Conservation (phyloP, 2,888 invertebrate genomes). For the Cheilosia urbana region DNA sequence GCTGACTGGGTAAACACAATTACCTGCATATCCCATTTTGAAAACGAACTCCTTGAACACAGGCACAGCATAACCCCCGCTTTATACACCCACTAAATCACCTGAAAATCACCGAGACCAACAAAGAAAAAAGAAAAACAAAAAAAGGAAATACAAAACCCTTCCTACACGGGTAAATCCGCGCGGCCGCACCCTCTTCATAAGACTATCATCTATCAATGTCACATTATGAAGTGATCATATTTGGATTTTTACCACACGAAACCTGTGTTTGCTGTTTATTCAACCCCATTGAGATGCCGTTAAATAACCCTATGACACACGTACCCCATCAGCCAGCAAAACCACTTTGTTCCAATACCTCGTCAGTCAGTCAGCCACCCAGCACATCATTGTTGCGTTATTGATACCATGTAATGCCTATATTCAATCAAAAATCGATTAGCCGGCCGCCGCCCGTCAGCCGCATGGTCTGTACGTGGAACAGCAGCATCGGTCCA, state of each 20-base stretch:
- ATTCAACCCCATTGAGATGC: constrained; percentile 72
- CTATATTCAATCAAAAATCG: constrained; percentile 84
- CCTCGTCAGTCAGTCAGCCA: constrained; percentile 54
- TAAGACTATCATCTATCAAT: constrained; percentile 82
- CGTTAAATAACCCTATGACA: constrained; percentile 75
- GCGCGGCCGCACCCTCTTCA: constrained; percentile 22
- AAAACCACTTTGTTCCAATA: constrained; percentile 56
- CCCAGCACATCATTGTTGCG: constrained; percentile 71
- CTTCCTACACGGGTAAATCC: constrained; percentile 33
- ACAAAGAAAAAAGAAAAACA: constrained; percentile 15
- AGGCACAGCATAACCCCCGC: not conserved
- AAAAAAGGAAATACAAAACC: constrained; percentile 8
- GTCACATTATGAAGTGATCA: constrained; percentile 84
- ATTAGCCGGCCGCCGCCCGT: constrained; percentile 79
- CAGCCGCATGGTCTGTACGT: constrained; percentile 26
- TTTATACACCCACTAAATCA: constrained; percentile 57
- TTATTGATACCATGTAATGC: constrained; percentile 75
- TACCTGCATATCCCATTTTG: not conserved
- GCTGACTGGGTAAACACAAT: not conserved
- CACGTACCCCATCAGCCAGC: constrained; percentile 44
- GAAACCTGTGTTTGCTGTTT: constrained; percentile 75
- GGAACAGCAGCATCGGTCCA: constrained; percentile 28
- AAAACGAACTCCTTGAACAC: not conserved
- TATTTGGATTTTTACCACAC: constrained; percentile 83
- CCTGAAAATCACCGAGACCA: constrained; percentile 38